A percentile compares a stretch with the other conserved stretches of the same genome.
Conservation (phyloP, 2,113 vertebrate species). For the Picathartes gymnocephalus region DNA sequence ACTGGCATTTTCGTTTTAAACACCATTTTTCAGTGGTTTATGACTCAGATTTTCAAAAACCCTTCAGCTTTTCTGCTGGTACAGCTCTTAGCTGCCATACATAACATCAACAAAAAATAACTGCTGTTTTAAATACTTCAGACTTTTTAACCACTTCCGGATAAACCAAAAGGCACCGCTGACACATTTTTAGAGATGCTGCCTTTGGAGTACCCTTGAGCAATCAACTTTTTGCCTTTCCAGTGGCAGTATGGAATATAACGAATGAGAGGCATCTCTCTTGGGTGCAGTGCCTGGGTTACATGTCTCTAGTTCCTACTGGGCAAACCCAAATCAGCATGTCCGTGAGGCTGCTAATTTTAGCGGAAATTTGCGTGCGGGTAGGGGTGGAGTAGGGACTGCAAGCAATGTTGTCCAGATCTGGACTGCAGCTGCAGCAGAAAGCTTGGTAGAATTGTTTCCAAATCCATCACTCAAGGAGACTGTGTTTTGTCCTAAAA, state of each 20-base stretch:
- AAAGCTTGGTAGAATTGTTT: background rate
- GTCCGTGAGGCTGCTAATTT: background rate
- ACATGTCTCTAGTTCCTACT: background rate
- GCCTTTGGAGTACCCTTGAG: background rate
- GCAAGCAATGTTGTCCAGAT: accelerated
- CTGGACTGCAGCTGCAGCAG: background rate
- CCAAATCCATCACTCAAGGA: background rate
- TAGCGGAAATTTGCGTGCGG: background rate
- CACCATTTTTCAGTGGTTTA: background rate
- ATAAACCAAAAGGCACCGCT: background rate
- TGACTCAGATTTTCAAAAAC: constrained; percentile 35
- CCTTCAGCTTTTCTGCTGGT: background rate
- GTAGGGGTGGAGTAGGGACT: background rate
- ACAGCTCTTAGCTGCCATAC: background rate
- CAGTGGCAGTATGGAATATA: background rate
- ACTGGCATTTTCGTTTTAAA: constrained; percentile 11
- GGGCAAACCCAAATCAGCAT: background rate
- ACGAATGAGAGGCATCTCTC: accelerated
- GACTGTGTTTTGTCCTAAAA: background rate
- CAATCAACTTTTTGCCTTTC: background rate
- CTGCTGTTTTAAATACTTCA: background rate
- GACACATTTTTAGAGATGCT: background rate
- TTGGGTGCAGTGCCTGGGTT: background rate
- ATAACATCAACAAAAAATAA: background rate
- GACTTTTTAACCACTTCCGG: constrained; percentile 17